Percentiles rank a stretch among this genome's conserved stretches.
phyloP scores from a whole-genome alignment of 2,888 invertebrate genomes.

The Stramonita haemastoma region DNA sequence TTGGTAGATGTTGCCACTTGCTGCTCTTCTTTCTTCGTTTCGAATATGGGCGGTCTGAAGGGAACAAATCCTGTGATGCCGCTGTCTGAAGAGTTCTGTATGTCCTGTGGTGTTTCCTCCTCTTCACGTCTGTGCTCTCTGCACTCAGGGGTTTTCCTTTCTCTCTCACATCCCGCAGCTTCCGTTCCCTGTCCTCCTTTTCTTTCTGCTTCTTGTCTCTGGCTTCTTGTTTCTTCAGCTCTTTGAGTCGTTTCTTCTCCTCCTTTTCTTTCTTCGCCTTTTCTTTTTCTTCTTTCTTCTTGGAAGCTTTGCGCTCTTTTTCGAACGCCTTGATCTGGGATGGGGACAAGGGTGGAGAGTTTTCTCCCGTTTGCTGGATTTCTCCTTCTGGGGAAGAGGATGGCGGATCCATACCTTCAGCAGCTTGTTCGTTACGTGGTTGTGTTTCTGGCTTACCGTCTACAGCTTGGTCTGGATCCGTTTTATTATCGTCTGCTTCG shows the following conservation, averaged over 20 bases:
- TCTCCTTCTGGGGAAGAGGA: not conserved
- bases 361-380: not conserved
- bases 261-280: constrained; percentile 29
- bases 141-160: not conserved
- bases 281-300: constrained; percentile 34
- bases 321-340: constrained; percentile 29
- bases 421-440: not conserved
- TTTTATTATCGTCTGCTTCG: not conserved
- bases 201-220: constrained; percentile 38
- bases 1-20: not conserved
- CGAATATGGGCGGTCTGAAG: not conserved
- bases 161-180: not conserved
- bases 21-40: not conserved
- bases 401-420: not conserved
- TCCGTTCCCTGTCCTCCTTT: constrained; percentile 17
- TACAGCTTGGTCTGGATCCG: not conserved
- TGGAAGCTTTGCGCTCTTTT: constrained; percentile 26
- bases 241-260: constrained; percentile 34
- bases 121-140: not conserved
- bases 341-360: constrained; percentile 3
- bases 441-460: not conserved
- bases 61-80: not conserved
- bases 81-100: not conserved
- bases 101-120: not conserved
- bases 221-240: constrained; percentile 28